Base-by-base conservation (phyloP, 2,113 vertebrate genomes). In the Pedionomus torquatus region DNA sequence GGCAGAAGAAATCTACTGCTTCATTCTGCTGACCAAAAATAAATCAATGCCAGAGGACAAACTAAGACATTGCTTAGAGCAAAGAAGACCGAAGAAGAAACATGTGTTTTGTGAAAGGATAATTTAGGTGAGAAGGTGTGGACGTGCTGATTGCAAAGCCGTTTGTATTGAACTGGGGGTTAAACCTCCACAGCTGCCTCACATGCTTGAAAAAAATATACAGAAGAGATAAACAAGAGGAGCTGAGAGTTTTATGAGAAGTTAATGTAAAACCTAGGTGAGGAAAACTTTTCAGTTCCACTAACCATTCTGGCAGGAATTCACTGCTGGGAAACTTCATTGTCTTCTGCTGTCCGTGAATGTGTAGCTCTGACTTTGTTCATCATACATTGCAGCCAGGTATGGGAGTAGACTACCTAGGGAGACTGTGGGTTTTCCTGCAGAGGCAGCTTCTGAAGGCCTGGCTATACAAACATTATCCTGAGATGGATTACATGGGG, bases 371-470 rank as follows among this genome's bases (percentile, higher is more conserved):
- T 25, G 39, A 4, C 35, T 41, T 17, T 26, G 33, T 8, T 39
- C 46, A 6, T 11, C 17, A 7, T 2, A 20, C 6, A 2, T 1
- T 17, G 20, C 48, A 74, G 80, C 15, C 33, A 16, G 41, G 31
- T 19, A 17, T 1, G 0, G 46, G 33, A 71, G n/a, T 33, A n/a
- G 16, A 31, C 7, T 16, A 5, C 41, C 25, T 2, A 5, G 10
- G 24, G 23, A 41, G 69, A 28, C 55, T 24, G 30, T 2, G 14
- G 28, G 37, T n/a, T 26, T 58, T 78, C 10, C 69, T 28, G 17
- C 46, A 51, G 55, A 31, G 17, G 55, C 3, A 4, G 48, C 25
- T 70, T 31, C 37, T 33, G 5, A 76, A 64, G 30, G 26, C n/a
- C 49, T 24, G n/a, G 44, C 39, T 70, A 39, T 33, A 65, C 57